Evolutionary conservation across 2,888 invertebrate species (phyloP), one percentile per base, ranked within the genome.

Genomic region (Agonopterix arenella): DNA sequence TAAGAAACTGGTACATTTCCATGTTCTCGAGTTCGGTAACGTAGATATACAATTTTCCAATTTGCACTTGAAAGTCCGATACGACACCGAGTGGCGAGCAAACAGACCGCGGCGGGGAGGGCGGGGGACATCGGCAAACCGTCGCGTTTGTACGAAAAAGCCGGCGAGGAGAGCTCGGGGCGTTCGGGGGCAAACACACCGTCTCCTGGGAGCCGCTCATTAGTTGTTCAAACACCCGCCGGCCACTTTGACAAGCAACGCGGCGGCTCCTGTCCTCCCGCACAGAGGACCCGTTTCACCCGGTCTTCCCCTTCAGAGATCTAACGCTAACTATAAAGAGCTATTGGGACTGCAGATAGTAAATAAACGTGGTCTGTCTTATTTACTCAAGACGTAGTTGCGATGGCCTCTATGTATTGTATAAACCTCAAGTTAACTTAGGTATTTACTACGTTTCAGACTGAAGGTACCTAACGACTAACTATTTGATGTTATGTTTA

Each of bases 171-270:
- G 56, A 57, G 67, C 46, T n/a, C 11, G 11, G 43, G 69, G 66
- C 70, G 67, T 64, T 77, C 76, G 71, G 70, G 73, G 68, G 81
- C 80, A 85, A 86, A 88, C 84, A 86, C 68, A 60, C 57, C 73
- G 80, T 85, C 88, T 88, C 86, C 72, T 67, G 88, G 86, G 86
- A 80, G 64, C 79, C 84, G 78, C 86, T 88, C 88, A 89, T 89
- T 89, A 89, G 82, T 88, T 82, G 88, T 80, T 75, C 88, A 89
- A 88, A 89, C 82, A 88, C 76, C 84, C 79, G 77, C 80, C 83
- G 81, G 84, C 84, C 83, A 85, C 88, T 88, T 86, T 86, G 88
- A 88, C 85, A 84, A 80, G 81, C 82, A 74, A 73, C 69, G 70
- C 68, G 73, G 69, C 75, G 76, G 76, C 73, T 71, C 76, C 70